Conservation (phyloP, 2,113 vertebrate species). For the Odontophorus gujanensis region DNA sequence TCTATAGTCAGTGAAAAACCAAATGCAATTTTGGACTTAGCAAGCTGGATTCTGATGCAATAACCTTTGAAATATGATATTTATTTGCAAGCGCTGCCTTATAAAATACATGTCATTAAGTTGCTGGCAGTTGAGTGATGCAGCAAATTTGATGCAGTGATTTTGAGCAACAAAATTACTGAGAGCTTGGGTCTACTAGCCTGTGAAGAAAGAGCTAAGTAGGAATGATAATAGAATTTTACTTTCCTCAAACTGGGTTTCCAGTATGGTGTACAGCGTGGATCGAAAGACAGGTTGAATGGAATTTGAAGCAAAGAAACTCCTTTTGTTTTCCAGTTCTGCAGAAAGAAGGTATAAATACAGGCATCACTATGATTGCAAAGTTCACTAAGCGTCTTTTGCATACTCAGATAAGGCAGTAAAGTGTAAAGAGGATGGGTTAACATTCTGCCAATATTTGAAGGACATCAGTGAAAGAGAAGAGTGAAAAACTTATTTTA, state of each 20-base stretch:
- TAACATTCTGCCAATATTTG: neutral
- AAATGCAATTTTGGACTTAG: neutral
- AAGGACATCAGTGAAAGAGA: neutral
- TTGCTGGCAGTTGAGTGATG: neutral
- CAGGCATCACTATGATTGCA: neutral
- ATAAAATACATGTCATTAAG: neutral
- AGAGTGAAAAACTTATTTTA: neutral
- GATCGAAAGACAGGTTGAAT: neutral
- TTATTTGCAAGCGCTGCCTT: neutral
- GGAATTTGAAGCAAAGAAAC: neutral
- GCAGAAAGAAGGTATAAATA: neutral
- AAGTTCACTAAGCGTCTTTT: neutral
- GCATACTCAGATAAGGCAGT: neutral
- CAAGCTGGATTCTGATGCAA: neutral
- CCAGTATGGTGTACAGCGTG: neutral
- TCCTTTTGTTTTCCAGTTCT: neutral
- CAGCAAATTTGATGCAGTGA: too few relatives aligned
- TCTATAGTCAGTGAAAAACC: neutral
- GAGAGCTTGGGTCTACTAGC: rapidly evolving
- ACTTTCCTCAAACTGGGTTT: neutral
- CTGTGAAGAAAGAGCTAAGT: neutral
- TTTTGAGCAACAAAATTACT: neutral
- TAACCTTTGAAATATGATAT: neutral
- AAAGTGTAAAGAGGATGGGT: neutral
- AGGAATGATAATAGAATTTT: neutral